These are phyloP conservation scores for Podarcis cretensis DNA, from an alignment of 2,113 vertebrate genomes.

Conservation along the genomic window DNA sequence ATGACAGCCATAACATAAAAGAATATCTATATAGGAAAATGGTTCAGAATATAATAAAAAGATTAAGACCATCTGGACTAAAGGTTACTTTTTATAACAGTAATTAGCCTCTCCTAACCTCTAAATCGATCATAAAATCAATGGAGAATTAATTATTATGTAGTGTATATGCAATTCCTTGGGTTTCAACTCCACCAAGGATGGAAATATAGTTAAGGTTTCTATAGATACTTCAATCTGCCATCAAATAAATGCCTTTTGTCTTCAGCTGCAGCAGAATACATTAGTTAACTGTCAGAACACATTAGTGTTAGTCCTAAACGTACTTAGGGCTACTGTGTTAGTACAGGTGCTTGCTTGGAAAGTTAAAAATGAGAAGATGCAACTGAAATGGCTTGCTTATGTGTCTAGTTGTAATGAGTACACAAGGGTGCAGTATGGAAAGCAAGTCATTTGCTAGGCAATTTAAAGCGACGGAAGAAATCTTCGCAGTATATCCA, in stretches of 20 bases:
- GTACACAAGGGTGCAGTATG: slow-evolving; percentile 10
- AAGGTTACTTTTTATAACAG: neutral
- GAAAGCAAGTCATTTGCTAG: neutral
- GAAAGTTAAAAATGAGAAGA: neutral
- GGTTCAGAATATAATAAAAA: neutral
- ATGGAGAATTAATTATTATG: neutral
- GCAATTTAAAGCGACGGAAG: slow-evolving; percentile 8
- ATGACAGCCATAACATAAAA: neutral
- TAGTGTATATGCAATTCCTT: neutral
- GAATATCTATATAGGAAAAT: neutral
- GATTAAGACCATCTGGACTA: neutral
- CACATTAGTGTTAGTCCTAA: neutral
- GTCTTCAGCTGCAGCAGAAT: neutral
- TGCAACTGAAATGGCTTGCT: slow-evolving; percentile 7
- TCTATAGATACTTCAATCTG: neutral
- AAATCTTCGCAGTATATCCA: neutral
- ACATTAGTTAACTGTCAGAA: neutral
- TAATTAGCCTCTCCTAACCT: neutral
- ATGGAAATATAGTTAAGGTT: neutral
- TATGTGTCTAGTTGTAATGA: slow-evolving; percentile 6
- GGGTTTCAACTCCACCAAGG: neutral
- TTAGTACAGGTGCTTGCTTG: neutral
- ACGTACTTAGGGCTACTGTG: neutral
- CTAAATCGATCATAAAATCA: neutral
- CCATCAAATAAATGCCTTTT: neutral